Conservation (phyloP, 2,888 invertebrate genomes). For the Margaritifera margaritifera region DNA sequence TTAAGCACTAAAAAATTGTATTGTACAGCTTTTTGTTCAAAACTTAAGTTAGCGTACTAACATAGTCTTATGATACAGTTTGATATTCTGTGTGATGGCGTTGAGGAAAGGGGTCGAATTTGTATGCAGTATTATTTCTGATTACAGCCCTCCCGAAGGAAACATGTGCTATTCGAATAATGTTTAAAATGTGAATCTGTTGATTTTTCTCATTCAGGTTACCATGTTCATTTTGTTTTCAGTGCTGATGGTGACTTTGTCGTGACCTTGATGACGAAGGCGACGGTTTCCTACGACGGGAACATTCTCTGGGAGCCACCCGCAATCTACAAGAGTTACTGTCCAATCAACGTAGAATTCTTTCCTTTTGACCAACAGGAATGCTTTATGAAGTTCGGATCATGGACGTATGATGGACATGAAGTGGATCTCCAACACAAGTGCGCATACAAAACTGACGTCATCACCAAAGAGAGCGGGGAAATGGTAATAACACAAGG, state of each 20-base stretch:
- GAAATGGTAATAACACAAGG: conserved; percentile 56
- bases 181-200: background rate
- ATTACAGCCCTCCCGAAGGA: no score
- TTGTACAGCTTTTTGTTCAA: no score
- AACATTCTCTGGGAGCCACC: conserved; percentile 97
- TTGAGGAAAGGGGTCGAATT: no score
- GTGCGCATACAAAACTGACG: conserved; percentile 34
- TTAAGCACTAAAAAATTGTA: no score
- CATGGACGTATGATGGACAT: conserved; percentile 96
- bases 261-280: conserved; percentile 96
- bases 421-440: conserved; percentile 74
- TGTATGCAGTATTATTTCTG: no score
- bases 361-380: conserved; percentile 99
- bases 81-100: no score
- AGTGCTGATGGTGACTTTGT: conserved; percentile 96
- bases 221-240: conserved; percentile 48
- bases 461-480: conserved; percentile 17
- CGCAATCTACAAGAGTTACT: conserved; percentile 92
- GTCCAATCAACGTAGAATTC: conserved; percentile 88
- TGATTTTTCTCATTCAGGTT: background rate
- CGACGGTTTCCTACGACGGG: conserved; percentile 91
- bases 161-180: no score
- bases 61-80: no score
- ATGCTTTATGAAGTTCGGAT: conserved; percentile 99
- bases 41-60: no score